phyloP scores from a whole-genome alignment of 2,888 invertebrate species.

The Drosophila antonietae region DNA sequence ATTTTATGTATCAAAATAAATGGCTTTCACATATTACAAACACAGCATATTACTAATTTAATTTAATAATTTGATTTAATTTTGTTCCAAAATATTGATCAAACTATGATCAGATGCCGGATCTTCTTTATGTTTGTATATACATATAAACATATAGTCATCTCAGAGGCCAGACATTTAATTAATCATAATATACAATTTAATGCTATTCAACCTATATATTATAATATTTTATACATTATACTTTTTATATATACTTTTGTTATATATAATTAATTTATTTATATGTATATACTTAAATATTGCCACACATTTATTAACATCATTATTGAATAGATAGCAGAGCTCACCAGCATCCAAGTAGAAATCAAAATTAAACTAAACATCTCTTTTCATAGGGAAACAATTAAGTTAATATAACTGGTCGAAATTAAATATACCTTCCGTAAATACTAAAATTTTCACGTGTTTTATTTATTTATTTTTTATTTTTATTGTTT shows the following conservation, averaged over 20 bases:
- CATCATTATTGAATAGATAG: neutral
- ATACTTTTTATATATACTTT: neutral
- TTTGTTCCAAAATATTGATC: no score
- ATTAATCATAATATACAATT: neutral
- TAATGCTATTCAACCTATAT: neutral
- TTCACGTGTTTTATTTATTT: neutral
- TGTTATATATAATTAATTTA: neutral
- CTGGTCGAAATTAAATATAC: neutral
- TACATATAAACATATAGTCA: neutral
- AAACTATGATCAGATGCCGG: neutral
- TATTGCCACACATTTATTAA: neutral
- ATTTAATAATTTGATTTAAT: no score
- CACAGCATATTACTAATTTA: neutral
- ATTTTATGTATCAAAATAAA: no score
- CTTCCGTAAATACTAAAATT: neutral
- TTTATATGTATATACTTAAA: neutral
- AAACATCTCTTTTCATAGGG: neutral
- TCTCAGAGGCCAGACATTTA: neutral
- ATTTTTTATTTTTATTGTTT: constrained; percentile 13
- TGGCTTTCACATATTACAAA: no score
- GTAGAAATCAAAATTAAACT: neutral
- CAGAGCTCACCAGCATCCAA: neutral
- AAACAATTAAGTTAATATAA: neutral
- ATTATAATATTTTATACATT: neutral
- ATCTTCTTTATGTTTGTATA: neutral